Percentiles rank a stretch among this genome's conserved stretches.
These are phyloP conservation scores for Neopipo cinnamomea DNA, from an alignment of 2,113 vertebrate genomes.

Conservation along the genomic window DNA sequence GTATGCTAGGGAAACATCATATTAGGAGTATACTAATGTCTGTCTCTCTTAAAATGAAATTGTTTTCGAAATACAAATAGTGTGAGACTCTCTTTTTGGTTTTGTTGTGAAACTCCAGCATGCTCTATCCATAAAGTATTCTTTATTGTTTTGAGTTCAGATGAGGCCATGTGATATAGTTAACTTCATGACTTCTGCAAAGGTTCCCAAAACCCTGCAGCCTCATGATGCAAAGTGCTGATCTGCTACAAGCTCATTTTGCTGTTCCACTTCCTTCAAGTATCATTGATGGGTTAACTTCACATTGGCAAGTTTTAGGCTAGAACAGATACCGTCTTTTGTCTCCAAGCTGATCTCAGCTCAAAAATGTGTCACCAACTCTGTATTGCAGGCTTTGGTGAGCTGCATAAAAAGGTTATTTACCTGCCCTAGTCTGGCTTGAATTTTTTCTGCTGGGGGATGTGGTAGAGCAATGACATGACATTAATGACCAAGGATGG, in stretches of 20 bases:
- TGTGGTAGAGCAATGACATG: background rate
- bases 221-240: background rate
- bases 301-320: background rate
- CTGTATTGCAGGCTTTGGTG: background rate
- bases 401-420: background rate
- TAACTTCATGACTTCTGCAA: background rate
- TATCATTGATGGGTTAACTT: background rate
- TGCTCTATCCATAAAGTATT: background rate
- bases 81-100: background rate
- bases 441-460: background rate
- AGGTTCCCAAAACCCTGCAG: background rate
- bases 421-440: background rate
- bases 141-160: background rate
- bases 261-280: background rate
- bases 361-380: background rate
- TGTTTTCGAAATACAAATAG: background rate
- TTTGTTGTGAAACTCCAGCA: background rate
- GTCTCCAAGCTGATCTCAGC: background rate
- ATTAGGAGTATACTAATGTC: background rate
- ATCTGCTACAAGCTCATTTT: background rate
- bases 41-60: background rate
- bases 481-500: background rate
- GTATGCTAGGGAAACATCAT: background rate
- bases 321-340: background rate
- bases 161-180: background rate